Evolutionary conservation across 2,797 vertebrate genomes (phyloP), one percentile per base, ranked within the genome.

Genomic region (Lagothrix lagotricha): DNA sequence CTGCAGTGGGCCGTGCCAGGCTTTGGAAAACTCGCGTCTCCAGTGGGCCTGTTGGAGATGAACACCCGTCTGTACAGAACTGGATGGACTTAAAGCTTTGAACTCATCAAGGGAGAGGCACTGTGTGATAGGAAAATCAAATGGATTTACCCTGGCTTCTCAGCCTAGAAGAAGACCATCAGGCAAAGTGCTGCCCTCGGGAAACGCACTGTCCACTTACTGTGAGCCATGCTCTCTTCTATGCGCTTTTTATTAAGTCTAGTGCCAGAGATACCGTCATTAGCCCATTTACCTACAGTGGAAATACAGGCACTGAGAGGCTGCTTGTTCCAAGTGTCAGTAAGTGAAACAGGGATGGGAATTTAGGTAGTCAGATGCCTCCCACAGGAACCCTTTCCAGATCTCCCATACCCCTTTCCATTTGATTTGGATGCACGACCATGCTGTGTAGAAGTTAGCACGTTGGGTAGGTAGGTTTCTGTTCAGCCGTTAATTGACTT

Each of bases 401-500:
- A 58, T 52, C 10, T 64, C 41, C 70, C 15, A 41, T 36, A n/a
- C 20, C 50, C 20, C 54, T 48, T 12, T 17, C 30, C 30, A 1
- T 58, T 28, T 80, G 17, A 83, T 28, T 44, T 81, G 73, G 30
- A 54, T 82, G 48, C 73, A 24, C 2, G 1, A 36, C 44, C 73
- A 8, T 48, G 61, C 77, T 57, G 28, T 86, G 46, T 67, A 41
- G 20, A 85, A 85, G 20, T 82, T 52, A 84, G 50, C 48, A 58
- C 19, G 39, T 50, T 39, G 20, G 24, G 26, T 88, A 41, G 46
- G 52, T 90, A 52, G 50, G 48, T 83, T 96, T 86, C 54, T 83
- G 20, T 86, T 84, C 70, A 52, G 54, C 20, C 67, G 80, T n/a
- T 67, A 70, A 30, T 54, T 48, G 85, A 81, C 8, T 61, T 52